Evolutionary conservation across 2,888 invertebrate genomes (phyloP), one percentile per base, ranked within the genome.

Genomic region (Bursaphelenchus okinawaensis): DNA sequence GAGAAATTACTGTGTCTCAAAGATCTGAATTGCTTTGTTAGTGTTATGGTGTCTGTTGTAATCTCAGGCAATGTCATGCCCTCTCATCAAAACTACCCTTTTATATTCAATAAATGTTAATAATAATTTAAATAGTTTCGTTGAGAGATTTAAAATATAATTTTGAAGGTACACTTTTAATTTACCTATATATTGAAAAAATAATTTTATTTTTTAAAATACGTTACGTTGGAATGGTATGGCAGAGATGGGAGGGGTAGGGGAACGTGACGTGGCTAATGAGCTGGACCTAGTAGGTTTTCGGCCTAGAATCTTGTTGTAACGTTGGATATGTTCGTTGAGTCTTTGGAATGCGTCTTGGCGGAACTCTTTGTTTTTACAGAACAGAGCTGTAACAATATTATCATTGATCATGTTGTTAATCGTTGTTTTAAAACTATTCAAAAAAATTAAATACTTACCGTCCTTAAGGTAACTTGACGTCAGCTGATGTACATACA

Each of bases 321-420:
- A 66, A n/a, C 68, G 19, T n/a, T 23, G n/a, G 51, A 68, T 71
- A 52, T 68, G 69, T n/a, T 68, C 55, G 52, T 71, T 68, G 12
- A 68, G 54, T 2, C 40, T 29, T 31, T 66, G 27, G 23, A 54
- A 55, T 7, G 68, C 70, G 23, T 72, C 66, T 1, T 40, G 60
- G 16, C 68, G 68, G 19, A 69, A 40, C 19, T 55, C 26, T 12
- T 29, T 20, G 28, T 68, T 54, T 9, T 70, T 68, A 19, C 67
- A 65, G 62, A 69, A 69, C 6, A 69, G 55, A 7, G 69, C 69
- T 65, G 52, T 28, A 65, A 65, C 22, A n/a, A 40, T 40, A 16
- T 40, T 40, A 2, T 3, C 28, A 4, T 9, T 51, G 1, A 56
- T 28, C 24, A 26, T 24, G 12, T 4, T 24, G 12, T 12, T 40